phyloP scores from a whole-genome alignment of 2,888 invertebrate genomes.

The Cataglyphis altisquamis region DNA sequence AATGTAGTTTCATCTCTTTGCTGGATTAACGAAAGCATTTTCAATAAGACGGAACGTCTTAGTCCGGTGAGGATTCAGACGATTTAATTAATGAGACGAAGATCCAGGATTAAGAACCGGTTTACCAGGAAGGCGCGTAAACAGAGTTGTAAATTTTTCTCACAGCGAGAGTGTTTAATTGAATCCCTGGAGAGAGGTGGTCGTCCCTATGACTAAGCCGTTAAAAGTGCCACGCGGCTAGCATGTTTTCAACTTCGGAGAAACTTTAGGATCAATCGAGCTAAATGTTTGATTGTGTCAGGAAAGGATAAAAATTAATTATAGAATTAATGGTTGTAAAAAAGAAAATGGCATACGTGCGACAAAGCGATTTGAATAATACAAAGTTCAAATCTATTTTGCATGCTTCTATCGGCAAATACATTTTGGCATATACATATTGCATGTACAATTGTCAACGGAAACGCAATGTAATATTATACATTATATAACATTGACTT shows the following conservation, averaged over 20 bases:
- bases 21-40: conserved; percentile 58
- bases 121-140: conserved; percentile 74
- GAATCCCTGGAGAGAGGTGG: conserved; percentile 65
- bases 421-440: neutral
- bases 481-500: neutral
- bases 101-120: conserved; percentile 61
- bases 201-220: conserved; percentile 27
- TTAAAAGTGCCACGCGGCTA: conserved; percentile 27
- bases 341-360: neutral
- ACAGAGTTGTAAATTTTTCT: conserved; percentile 82
- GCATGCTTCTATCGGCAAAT: conserved; percentile 10
- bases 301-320: conserved; percentile 12
- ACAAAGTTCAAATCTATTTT: neutral
- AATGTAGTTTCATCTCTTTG: conserved; percentile 57
- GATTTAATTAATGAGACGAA: conserved; percentile 72
- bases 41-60: conserved; percentile 48
- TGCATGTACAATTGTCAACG: neutral
- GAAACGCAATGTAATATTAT: neutral
- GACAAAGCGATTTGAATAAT: neutral
- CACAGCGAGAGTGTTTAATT: conserved; percentile 72
- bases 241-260: conserved; percentile 42
- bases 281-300: conserved; percentile 30
- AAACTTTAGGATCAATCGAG: conserved; percentile 29
- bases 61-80: conserved; percentile 50
- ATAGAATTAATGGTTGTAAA: neutral